A percentile compares a stretch with the other conserved stretches of the same genome.
phyloP scores from a whole-genome alignment of 92 coral and sea anemone species.

The Chrysogorgia sp. region DNA sequence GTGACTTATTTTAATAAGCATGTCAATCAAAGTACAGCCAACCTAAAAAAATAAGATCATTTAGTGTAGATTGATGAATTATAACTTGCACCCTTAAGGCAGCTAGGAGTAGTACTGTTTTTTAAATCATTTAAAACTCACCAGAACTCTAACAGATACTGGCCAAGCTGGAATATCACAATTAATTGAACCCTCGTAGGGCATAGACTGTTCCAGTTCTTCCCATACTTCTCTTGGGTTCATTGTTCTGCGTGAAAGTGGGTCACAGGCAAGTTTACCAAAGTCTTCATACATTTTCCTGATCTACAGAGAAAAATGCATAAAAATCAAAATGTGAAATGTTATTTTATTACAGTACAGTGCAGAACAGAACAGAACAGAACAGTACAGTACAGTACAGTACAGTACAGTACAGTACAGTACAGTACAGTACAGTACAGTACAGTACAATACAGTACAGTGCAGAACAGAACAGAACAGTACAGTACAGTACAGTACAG shows the following conservation, averaged over 20 bases:
- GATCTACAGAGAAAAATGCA: conserved; percentile 53
- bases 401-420: not conserved
- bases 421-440: not conserved
- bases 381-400: not conserved
- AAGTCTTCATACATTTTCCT: conserved; percentile 82
- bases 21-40: conserved; percentile 91
- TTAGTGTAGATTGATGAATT: too few species aligned
- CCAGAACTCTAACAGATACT: conserved; percentile 89
- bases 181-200: conserved; percentile 80
- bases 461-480: not conserved
- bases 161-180: conserved; percentile 90
- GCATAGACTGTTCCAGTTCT: conserved; percentile 75
- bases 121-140: conserved; percentile 41
- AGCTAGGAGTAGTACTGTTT: too few species aligned
- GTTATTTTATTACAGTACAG: not conserved
- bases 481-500: not conserved
- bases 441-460: too few species aligned
- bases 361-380: not conserved
- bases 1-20: conserved; percentile 77
- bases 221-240: conserved; percentile 92
- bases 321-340: not conserved
- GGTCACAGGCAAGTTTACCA: conserved; percentile 75
- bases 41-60: conserved; percentile 51
- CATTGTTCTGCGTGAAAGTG: conserved; percentile 54
- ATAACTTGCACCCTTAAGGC: too few species aligned